Evolutionary conservation across 1,140 invertebrate species (phyloP), one percentile per base, ranked within the genome.

Genomic region (Zelostemma sp.): DNA sequence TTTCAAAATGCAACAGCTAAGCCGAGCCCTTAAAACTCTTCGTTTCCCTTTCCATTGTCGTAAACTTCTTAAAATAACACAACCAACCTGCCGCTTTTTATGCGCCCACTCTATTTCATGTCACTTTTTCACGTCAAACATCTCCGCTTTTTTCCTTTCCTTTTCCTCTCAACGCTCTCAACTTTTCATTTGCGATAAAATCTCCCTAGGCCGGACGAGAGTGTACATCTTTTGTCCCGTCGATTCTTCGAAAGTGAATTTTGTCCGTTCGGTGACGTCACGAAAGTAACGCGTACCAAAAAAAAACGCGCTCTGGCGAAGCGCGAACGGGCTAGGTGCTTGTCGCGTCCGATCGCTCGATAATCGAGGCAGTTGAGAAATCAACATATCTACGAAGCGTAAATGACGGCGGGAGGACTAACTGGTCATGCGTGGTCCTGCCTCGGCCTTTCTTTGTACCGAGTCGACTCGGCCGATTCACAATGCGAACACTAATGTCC

Each of bases 401-500:
- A 75, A 75, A 74, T 67, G 19, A 35, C 53, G 45, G 31, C 43
- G 51, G 59, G 51, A n/a, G n/a, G n/a, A n/a, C n/a, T n/a, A n/a
- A n/a, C 28, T 48, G 60, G 31, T 64, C 51, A 68, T 50, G 59
- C 21, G 49, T 67, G 47, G 58, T n/a, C 59, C 51, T 48, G 38
- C 35, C 14, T 35, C 49, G 55, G 58, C 51, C 40, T 63, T 72
- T 61, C 75, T 78, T 76, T 74, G 77, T 78, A 64, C 46, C 45
- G 11, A 25, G 55, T 63, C 8, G 19, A 38, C 11, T 18, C 12
- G 45, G 67, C 41, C 64, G 68, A 78, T 80, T 74, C 73, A 82
- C 79, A 82, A 79, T 80, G 66, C 75, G 67, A 72, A 64, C 73
- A 70, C 78, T 84, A 82, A 82, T 82, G 80, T 79, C 79, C 78